Percentiles rank a stretch among this genome's conserved stretches.
phyloP scores from a whole-genome alignment of 1,140 invertebrate species.

The Chrysomallon squamiferum region DNA sequence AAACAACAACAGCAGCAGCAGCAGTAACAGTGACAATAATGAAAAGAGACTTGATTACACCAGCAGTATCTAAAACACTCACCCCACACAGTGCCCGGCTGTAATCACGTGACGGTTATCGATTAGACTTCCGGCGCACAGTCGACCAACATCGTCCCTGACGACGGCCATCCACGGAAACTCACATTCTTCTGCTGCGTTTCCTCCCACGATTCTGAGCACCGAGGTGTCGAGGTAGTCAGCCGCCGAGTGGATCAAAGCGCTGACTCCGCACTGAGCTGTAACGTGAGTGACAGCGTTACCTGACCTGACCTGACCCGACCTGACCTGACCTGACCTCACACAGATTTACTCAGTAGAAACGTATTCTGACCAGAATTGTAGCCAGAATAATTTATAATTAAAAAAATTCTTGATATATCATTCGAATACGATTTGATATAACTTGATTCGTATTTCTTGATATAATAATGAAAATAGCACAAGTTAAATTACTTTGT shows the following conservation, averaged over 20 bases:
- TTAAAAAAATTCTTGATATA: background rate
- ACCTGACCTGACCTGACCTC: background rate
- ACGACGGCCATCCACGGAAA: slow-evolving; percentile 22
- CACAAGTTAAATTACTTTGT: background rate
- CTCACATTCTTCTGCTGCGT: slow-evolving; percentile 6
- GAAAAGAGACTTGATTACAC: too few relatives aligned
- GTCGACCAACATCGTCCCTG: background rate
- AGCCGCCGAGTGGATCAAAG: background rate
- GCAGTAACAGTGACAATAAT: too few relatives aligned
- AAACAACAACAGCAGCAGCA: too few relatives aligned
- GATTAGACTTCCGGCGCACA: slow-evolving; percentile 28
- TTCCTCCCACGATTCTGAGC: slow-evolving; percentile 15
- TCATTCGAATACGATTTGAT: background rate
- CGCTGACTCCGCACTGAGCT: background rate
- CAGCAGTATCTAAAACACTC: too few relatives aligned
- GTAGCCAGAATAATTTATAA: background rate
- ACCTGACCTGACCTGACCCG: background rate
- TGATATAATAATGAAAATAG: background rate
- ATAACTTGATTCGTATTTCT: background rate
- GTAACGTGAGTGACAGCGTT: background rate
- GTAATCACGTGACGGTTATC: slow-evolving; percentile 23
- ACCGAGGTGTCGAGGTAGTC: background rate
- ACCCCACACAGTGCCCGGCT: slow-evolving; percentile 27
- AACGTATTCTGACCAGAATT: background rate
- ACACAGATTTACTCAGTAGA: background rate